Conservation (phyloP, 2,888 invertebrate species). For the Sphaeridia pumilis region DNA sequence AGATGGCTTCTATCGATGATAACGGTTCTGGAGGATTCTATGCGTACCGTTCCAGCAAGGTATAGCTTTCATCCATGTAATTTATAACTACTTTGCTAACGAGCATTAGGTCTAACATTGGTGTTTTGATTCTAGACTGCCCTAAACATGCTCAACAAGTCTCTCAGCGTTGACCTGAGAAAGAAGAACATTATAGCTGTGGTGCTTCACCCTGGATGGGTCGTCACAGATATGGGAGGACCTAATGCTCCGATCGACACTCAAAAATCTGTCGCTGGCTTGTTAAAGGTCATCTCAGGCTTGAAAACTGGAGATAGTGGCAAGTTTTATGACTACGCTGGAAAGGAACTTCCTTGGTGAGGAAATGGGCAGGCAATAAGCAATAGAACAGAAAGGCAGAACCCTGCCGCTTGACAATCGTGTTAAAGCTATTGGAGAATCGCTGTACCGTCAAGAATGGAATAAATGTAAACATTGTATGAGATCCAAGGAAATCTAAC, state of each 20-base stretch:
- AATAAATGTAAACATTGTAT: too few relatives aligned
- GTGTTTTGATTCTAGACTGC: conserved; percentile 52
- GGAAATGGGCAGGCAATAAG: conserved; percentile 12
- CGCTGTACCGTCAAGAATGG: too few relatives aligned
- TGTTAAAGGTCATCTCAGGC: conserved; percentile 53
- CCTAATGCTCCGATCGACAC: conserved; percentile 61
- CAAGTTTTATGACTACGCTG: conserved; percentile 64
- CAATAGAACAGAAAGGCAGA: too few relatives aligned
- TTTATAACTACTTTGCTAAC: conserved; percentile 46
- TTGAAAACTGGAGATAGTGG: conserved; percentile 59
- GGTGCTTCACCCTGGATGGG: conserved; percentile 80
- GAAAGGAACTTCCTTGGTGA: conserved; percentile 59
- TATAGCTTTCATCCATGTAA: not conserved
- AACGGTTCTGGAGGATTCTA: conserved; percentile 41
- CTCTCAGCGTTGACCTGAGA: conserved; percentile 67
- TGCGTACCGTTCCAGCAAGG: conserved; percentile 2
- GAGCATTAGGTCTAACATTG: conserved; percentile 38
- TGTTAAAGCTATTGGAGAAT: too few relatives aligned
- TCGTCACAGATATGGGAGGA: conserved; percentile 80
- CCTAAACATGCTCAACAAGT: conserved; percentile 72
- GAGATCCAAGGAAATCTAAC: too few relatives aligned
- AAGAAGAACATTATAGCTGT: conserved; percentile 60
- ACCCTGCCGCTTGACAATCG: too few relatives aligned
- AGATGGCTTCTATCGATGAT: conserved; percentile 69
- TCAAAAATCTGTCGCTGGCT: conserved; percentile 52